phyloP scores from a whole-genome alignment of 2,113 vertebrate species.

The Sinocyclocheilus anophthalmus region DNA sequence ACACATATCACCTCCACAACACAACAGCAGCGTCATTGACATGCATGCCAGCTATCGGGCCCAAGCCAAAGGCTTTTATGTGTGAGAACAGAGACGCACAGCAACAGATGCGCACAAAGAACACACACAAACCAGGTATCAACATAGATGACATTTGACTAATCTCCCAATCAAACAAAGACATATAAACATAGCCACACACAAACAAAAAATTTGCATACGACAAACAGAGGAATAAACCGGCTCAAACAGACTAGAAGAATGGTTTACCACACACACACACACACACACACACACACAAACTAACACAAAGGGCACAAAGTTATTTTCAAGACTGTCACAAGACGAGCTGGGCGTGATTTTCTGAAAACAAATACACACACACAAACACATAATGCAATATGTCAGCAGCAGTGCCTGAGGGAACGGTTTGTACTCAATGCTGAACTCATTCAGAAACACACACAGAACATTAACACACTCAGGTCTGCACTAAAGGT shows the following conservation, averaged over 20 bases:
- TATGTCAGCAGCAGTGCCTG: not conserved
- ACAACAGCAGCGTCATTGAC: slow-evolving; percentile 56
- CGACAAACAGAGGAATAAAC: not conserved
- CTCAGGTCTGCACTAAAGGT: not conserved
- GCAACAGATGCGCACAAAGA: slow-evolving; percentile 35
- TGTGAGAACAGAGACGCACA: slow-evolving; percentile 14
- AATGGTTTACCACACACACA: too few species aligned
- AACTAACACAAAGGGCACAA: slow-evolving; percentile 3
- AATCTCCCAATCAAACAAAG: not conserved
- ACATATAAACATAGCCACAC: not conserved
- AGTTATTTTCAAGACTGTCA: slow-evolving; percentile 18
- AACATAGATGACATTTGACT: not conserved
- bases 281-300: not conserved
- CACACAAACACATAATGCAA: slow-evolving; percentile 4
- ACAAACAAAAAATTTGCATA: not conserved
- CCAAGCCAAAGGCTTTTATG: slow-evolving; percentile 44
- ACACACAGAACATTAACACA: slow-evolving; percentile 9
- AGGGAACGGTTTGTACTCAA: slow-evolving; percentile 16
- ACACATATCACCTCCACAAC: slow-evolving; percentile 46
- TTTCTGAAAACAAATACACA: slow-evolving; percentile 18
- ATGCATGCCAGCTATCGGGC: slow-evolving; percentile 49
- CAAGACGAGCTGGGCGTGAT: slow-evolving; percentile 4
- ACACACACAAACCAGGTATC: not conserved
- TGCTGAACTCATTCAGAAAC: slow-evolving; percentile 20
- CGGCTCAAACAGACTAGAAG: not conserved